phyloP scores from a whole-genome alignment of 2,888 invertebrate genomes.

The Spodoptera exigua region DNA sequence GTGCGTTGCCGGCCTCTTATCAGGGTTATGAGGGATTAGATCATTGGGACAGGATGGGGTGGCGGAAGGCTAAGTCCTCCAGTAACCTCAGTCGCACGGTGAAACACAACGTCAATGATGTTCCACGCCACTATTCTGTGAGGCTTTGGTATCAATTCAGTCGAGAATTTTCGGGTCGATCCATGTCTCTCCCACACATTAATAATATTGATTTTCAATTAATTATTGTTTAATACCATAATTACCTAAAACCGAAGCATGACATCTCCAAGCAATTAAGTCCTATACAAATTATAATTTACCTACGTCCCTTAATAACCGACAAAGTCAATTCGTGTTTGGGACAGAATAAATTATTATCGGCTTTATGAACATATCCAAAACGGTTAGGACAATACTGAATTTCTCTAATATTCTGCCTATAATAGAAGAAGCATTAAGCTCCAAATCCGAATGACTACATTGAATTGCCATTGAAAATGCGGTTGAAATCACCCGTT shows the following conservation, averaged over 20 bases:
- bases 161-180: too few relatives aligned
- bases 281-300: not conserved
- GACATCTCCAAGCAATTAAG: not conserved
- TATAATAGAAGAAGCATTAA: slow-evolving; percentile 48
- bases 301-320: slow-evolving; percentile 2
- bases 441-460: slow-evolving; percentile 34
- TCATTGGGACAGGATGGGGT: too few relatives aligned
- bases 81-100: too few relatives aligned
- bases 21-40: too few relatives aligned
- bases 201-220: too few relatives aligned
- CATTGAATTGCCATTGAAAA: slow-evolving; percentile 51
- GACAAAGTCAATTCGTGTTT: slow-evolving; percentile 9
- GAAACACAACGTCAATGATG: too few relatives aligned
- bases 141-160: too few relatives aligned
- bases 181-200: too few relatives aligned
- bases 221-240: too few relatives aligned
- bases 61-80: too few relatives aligned
- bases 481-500: slow-evolving; percentile 46
- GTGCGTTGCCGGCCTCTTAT: too few relatives aligned
- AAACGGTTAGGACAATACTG: slow-evolving; percentile 30
- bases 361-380: slow-evolving; percentile 1
- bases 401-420: slow-evolving; percentile 19
- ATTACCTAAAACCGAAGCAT: not conserved
- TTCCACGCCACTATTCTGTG: too few relatives aligned
- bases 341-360: slow-evolving; percentile 32